phyloP scores from a whole-genome alignment of 2,888 invertebrate genomes.

The Euplagia quadripunctaria region DNA sequence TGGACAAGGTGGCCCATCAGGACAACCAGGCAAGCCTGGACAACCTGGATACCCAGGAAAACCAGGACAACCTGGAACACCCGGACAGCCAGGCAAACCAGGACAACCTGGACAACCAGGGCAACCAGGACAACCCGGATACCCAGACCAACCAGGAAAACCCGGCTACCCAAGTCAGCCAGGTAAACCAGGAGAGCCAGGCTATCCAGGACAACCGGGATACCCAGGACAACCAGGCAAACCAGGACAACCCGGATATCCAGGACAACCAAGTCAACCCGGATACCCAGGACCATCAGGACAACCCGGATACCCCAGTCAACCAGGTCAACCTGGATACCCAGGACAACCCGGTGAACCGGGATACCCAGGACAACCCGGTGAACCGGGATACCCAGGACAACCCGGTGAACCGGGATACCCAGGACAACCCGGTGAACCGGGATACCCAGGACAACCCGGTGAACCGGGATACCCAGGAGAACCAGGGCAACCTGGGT shows the following conservation, averaged over 20 bases:
- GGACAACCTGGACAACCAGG: slow-evolving; percentile 18
- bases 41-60: slow-evolving; percentile 14
- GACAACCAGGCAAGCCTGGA: slow-evolving; percentile 26
- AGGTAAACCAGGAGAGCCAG: slow-evolving; percentile 20
- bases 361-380: slow-evolving; percentile 26
- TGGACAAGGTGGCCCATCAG: slow-evolving; percentile 8
- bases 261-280: slow-evolving; percentile 13
- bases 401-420: slow-evolving; percentile 19
- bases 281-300: slow-evolving; percentile 24
- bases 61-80: slow-evolving; percentile 20
- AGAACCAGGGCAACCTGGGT: slow-evolving; percentile 43
- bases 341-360: slow-evolving; percentile 40
- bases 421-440: slow-evolving; percentile 17
- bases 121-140: slow-evolving; percentile 19
- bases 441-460: slow-evolving; percentile 17
- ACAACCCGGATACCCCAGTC: slow-evolving; percentile 19
- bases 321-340: slow-evolving; percentile 19
- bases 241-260: slow-evolving; percentile 18
- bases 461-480: slow-evolving; percentile 29
- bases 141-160: slow-evolving; percentile 35
- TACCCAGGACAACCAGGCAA: slow-evolving; percentile 41
- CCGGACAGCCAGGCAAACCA: slow-evolving; percentile 22
- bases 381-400: slow-evolving; percentile 21
- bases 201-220: slow-evolving; percentile 20
- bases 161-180: slow-evolving; percentile 37